Percentiles rank a stretch among this genome's conserved stretches.
Conservation (phyloP, 2,888 invertebrate genomes). For the Caenorhabditis angaria region DNA sequence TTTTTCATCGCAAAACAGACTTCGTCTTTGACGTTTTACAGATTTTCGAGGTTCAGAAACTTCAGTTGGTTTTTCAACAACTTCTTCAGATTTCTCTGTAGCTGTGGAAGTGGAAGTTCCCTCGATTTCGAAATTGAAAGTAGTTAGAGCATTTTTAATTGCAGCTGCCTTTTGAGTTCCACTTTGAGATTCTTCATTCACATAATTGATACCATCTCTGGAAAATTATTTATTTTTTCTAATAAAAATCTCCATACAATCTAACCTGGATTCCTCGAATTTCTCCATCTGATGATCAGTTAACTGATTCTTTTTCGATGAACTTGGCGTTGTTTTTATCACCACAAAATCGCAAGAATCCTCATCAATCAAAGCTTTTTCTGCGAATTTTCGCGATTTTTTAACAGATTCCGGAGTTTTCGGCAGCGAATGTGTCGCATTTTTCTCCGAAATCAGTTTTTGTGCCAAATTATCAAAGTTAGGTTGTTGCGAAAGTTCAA, state of each 20-base stretch:
- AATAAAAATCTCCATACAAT: not conserved
- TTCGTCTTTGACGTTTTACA: not conserved
- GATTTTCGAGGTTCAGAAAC: slow-evolving; percentile 1
- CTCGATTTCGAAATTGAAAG: slow-evolving; percentile 14
- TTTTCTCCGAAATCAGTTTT: slow-evolving; percentile 10
- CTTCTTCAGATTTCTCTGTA: not conserved
- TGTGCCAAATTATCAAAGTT: slow-evolving; percentile 19
- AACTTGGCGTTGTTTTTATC: slow-evolving; percentile 20
- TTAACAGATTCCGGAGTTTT: not conserved
- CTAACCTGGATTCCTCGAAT: slow-evolving; percentile 9
- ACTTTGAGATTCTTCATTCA: slow-evolving; percentile 37
- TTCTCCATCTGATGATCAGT: slow-evolving; percentile 36
- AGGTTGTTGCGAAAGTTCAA: slow-evolving; percentile 30
- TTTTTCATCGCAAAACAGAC: not conserved
- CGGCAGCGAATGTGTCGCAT: not conserved
- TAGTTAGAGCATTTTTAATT: slow-evolving; percentile 19
- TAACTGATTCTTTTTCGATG: slow-evolving; percentile 10
- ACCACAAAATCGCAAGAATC: slow-evolving; percentile 25
- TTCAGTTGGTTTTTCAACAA: no score
- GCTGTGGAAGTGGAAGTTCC: not conserved
- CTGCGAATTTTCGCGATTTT: not conserved
- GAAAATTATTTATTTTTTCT: not conserved
- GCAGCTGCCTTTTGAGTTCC: slow-evolving; percentile 13
- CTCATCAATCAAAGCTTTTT: slow-evolving; percentile 11
- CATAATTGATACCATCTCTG: slow-evolving; percentile 17